Conservation (phyloP, 2,888 invertebrate species). For the Ariolimax columbianus region DNA sequence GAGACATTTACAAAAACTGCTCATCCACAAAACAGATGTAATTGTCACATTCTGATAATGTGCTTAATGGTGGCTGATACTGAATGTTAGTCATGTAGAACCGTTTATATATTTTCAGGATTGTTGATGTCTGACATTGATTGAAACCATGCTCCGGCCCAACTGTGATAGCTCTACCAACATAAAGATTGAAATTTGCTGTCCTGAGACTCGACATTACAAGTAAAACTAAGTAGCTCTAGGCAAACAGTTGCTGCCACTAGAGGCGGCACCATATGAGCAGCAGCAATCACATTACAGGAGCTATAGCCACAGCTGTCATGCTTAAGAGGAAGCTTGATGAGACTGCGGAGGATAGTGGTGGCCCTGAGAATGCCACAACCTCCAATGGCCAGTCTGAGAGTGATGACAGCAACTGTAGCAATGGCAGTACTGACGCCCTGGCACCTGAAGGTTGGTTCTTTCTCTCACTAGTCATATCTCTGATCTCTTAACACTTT, state of each 20-base stretch:
- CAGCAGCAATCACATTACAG: neutral
- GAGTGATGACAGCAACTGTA: constrained; percentile 66
- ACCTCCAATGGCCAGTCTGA: constrained; percentile 55
- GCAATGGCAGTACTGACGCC: constrained; percentile 70
- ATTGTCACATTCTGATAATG: no score
- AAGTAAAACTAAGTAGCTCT: neutral
- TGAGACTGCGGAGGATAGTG: constrained; percentile 51
- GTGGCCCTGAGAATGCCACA: neutral
- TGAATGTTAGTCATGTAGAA: no score
- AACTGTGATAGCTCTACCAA: neutral
- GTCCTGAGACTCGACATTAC: no score
- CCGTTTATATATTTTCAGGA: neutral
- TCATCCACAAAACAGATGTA: no score
- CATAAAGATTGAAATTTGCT: neutral
- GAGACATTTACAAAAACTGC: no score
- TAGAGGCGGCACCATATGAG: neutral
- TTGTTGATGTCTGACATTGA: neutral
- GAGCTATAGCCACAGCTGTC: neutral
- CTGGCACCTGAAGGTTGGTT: constrained; percentile 55
- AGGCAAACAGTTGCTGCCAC: neutral
- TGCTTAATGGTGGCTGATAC: no score
- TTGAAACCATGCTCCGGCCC: neutral
- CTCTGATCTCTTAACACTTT: no score
- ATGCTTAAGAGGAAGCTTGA: constrained; percentile 72
- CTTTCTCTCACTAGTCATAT: neutral